Evolutionary conservation across 2,888 invertebrate genomes (phyloP), one percentile per base, ranked within the genome.

Genomic region (Punctoribates punctum): DNA sequence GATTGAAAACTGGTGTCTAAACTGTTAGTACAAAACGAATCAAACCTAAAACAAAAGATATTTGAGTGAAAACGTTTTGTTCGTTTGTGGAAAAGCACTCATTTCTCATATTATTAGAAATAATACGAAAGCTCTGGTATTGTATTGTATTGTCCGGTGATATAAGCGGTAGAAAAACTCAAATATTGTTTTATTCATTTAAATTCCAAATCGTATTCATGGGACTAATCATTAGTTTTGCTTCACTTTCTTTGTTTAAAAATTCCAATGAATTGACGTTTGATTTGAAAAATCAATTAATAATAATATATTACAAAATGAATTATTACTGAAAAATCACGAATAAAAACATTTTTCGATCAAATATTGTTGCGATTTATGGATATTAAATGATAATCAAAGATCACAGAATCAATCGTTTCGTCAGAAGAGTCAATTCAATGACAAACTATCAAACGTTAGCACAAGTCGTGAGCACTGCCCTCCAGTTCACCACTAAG

Each of bases 261-360:
- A 60, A 60, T 60, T 65, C 25, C 65, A 65, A 29, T 17, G 29
- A 29, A 65, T 65, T 29, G 65, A 29, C 65, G 29, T 57, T 20
- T 57, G 25, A n/a, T 65, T 65, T 65, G 65, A 27, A 65, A 65
- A 65, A 60, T n/a, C 20, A 23, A 65, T 65, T n/a, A n/a, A n/a
- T 48, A 48, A 65, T 65, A 29, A 57, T 65, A 65, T 65, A 29
- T 23, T 29, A 65, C 65, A 65, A 29, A 65, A 34, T 65, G 65
- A 65, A 57, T 65, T 29, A 65, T 65, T 65, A 65, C 65, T 65
- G 65, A 29, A 65, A 65, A 65, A 60, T 60, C 65, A 65, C 65
- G 65, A 29, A 29, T 65, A 65, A 65, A 65, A 65, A 65, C 65
- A 65, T 29, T 34, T 65, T 65, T 65, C 23, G 65, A 29, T 65